Evolutionary conservation across 2,888 invertebrate genomes (phyloP).

Genomic region (Tetragonisca angustula): DNA sequence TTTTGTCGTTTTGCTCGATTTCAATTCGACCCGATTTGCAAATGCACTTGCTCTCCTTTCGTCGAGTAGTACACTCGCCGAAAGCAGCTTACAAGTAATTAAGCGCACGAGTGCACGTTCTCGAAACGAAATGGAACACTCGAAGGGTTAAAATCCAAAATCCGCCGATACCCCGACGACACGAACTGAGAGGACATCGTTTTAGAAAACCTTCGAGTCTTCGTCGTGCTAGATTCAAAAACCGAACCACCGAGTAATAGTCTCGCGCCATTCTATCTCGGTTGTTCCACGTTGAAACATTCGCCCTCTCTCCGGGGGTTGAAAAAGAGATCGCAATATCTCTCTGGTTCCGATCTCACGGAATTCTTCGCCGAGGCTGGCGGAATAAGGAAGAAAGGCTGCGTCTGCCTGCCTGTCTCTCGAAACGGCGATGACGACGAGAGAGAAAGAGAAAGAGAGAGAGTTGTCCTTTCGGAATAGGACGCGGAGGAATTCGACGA

Average conservation of each 20-base stretch:
- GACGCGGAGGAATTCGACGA: slow-evolving; percentile 41
- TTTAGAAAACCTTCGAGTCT: too few species aligned
- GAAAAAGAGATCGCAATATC: slow-evolving; percentile 71
- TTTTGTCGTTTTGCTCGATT: too few species aligned
- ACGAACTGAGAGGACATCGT: background rate
- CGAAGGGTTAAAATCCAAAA: too few species aligned
- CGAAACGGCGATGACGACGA: too few species aligned
- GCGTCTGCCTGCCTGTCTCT: slow-evolving; percentile 56
- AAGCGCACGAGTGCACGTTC: too few species aligned
- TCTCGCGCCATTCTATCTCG: slow-evolving; percentile 9
- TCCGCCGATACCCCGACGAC: background rate
- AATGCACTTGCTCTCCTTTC: too few species aligned
- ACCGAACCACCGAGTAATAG: background rate
- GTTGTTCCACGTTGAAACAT: background rate
- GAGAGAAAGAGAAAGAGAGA: background rate
- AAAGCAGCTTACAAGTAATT: too few species aligned
- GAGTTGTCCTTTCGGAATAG: slow-evolving; percentile 14
- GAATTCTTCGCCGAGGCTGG: slow-evolving; percentile 52
- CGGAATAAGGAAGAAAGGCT: slow-evolving; percentile 67
- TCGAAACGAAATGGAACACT: too few species aligned
- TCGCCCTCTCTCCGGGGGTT: background rate
- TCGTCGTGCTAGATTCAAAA: background rate
- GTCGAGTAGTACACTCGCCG: too few species aligned
- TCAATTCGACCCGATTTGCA: too few species aligned
- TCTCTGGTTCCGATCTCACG: slow-evolving; percentile 69